These are phyloP conservation scores for Lamellibrachia satsuma DNA, from an alignment of 2,888 invertebrate genomes.

Conservation along the genomic window DNA sequence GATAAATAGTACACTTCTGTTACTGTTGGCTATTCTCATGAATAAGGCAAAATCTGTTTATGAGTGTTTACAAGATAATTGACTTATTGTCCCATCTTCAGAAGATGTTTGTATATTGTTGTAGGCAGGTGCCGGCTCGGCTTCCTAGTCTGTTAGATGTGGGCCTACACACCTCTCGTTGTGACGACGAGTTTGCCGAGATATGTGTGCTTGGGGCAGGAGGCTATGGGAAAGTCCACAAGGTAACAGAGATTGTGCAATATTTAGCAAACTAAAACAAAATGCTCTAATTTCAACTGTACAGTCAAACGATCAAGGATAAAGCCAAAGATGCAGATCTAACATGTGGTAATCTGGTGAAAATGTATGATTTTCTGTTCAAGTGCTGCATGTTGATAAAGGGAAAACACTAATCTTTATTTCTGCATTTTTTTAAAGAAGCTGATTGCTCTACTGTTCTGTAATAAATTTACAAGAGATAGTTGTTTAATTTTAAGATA, in stretches of 20 bases:
- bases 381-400: no score
- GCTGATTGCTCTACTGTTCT: no score
- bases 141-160: neutral
- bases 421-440: no score
- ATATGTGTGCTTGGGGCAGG: neutral
- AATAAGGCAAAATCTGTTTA: neutral
- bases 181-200: slow-evolving; percentile 4
- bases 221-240: neutral
- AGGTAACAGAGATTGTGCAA: neutral
- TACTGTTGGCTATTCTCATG: neutral
- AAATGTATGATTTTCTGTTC: no score
- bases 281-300: neutral
- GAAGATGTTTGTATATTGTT: neutral
- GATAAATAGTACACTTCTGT: no score
- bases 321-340: neutral
- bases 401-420: no score
- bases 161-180: neutral
- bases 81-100: neutral
- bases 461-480: neutral
- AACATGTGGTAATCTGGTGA: neutral
- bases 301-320: neutral
- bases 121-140: neutral
- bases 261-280: neutral
- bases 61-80: neutral
- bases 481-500: neutral